Evolutionary conservation across 2,888 invertebrate genomes (phyloP).

Genomic region (Xestia rhomboidea): DNA sequence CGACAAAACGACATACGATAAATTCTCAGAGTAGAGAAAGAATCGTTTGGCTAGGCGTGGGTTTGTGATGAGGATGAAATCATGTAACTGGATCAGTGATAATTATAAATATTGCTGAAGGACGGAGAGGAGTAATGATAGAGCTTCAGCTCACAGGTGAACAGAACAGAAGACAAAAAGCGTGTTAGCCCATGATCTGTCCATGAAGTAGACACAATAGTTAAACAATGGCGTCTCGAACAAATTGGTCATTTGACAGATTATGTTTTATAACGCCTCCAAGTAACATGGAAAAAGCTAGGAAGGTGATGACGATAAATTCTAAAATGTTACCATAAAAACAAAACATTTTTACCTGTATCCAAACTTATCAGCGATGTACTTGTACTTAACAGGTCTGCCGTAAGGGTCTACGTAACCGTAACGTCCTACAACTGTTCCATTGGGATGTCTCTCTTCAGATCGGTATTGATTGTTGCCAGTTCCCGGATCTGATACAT

Average conservation of each 20-base stretch:
- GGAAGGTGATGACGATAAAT: not conserved
- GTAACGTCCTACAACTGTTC: slow-evolving; percentile 93
- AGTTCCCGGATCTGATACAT: slow-evolving; percentile 91
- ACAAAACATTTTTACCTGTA: slow-evolving; percentile 89
- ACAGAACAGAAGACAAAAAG: not conserved
- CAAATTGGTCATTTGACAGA: too few species aligned
- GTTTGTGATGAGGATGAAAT: not conserved
- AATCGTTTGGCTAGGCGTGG: not conserved
- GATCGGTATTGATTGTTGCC: slow-evolving; percentile 93
- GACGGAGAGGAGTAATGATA: not conserved
- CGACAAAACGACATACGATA: not conserved
- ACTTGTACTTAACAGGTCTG: slow-evolving; percentile 90
- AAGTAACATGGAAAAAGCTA: not conserved
- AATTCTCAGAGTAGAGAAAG: not conserved
- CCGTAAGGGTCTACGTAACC: slow-evolving; percentile 93
- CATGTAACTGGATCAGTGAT: not conserved
- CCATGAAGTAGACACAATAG: too few species aligned
- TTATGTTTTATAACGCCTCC: too few species aligned
- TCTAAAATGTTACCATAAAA: not conserved
- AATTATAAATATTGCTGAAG: not conserved
- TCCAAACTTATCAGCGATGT: slow-evolving; percentile 92
- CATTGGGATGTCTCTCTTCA: slow-evolving; percentile 93
- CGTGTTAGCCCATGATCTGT: not conserved
- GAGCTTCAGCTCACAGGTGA: not conserved
- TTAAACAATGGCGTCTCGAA: too few species aligned